Evolutionary conservation across 2,113 vertebrate species (phyloP), one percentile per base, ranked within the genome.

Genomic region (Cheilinus undulatus): DNA sequence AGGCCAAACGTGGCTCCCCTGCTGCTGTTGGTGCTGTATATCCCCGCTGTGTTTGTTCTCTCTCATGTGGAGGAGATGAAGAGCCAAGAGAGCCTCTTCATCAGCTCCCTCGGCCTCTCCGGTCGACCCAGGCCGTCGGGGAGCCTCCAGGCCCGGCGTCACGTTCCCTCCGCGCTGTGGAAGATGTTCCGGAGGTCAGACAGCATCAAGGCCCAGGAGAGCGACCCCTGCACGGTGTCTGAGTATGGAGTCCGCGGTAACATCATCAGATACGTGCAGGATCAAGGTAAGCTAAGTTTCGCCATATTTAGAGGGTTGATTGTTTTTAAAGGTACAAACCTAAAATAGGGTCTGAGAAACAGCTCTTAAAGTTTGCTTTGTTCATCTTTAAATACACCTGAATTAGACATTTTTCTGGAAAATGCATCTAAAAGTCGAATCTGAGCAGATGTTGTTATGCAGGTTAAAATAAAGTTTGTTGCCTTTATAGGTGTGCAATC

Each of bases 221-320:
- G 0, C 0, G 88, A 93, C 0, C 80, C 90, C 0, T 99, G 97
- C 53, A 88, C 93, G 78, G 91, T 97, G 90, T 93, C 95, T 0
- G 96, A 97, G 53, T 93, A 96, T 0, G 92, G 94, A 2, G 97
- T 98, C 17, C 93, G 93, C 1, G 97, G 97, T 1, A 95, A 97
- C 92, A 96, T 97, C 80, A 90, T 98, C 72, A 92, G 97, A 2
- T 93, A 95, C 73, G 76, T 98, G 27, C 84, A 91, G 0, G 95
- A 96, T 81, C 95, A 93, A 93, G 96, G 97, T 99, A 84, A 22
- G 11, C 27, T 14, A 17, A 30, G 26, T 3, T 38, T 9, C 9
- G 2, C 6, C 3, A 3, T 22, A 17, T 46, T n/a, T 11, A n/a
- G 22, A 11, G 32, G 8, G 32, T 30, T n/a, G n/a, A n/a, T n/a